Evolutionary conservation across 1,140 invertebrate genomes (phyloP).

Genomic region (Nilaparvata lugens): DNA sequence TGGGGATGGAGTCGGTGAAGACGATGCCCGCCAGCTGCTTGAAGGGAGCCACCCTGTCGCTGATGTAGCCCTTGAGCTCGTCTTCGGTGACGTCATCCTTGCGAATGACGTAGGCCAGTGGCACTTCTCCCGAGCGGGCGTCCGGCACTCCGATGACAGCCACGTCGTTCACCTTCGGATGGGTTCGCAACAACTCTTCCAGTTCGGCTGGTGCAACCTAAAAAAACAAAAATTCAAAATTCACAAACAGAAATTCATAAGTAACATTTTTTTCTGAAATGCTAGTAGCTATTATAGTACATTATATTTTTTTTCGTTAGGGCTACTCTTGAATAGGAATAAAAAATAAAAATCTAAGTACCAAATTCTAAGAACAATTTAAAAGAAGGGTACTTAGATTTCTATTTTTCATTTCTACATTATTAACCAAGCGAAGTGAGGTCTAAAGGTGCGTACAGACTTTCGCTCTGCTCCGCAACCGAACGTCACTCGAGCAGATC

Average conservation of each 20-base stretch:
- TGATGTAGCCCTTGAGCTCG: slow-evolving; percentile 45
- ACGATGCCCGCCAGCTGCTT: slow-evolving; percentile 59
- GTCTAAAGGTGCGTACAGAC: no score
- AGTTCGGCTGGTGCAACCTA: slow-evolving; percentile 56
- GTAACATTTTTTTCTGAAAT: not conserved
- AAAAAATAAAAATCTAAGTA: not conserved
- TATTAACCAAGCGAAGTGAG: no score
- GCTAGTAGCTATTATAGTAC: slow-evolving; percentile 24
- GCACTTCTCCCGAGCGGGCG: slow-evolving; percentile 51
- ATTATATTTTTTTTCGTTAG: no score
- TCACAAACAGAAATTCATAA: not conserved
- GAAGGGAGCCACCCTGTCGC: slow-evolving; percentile 50
- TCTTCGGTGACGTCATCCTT: slow-evolving; percentile 35
- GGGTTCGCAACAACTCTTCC: slow-evolving; percentile 56
- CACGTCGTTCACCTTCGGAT: slow-evolving; percentile 53
- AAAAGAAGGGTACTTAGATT: no score
- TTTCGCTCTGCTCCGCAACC: no score
- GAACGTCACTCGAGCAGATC: no score
- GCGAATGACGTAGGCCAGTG: slow-evolving; percentile 50
- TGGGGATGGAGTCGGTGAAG: slow-evolving; percentile 60
- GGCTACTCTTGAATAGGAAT: not conserved
- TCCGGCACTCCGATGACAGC: slow-evolving; percentile 64
- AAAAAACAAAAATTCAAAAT: slow-evolving; percentile 18
- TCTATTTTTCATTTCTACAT: no score
- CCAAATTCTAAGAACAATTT: no score